These are phyloP conservation scores for Serinus canaria DNA, from an alignment of 2,113 vertebrate species.

Conservation along the genomic window DNA sequence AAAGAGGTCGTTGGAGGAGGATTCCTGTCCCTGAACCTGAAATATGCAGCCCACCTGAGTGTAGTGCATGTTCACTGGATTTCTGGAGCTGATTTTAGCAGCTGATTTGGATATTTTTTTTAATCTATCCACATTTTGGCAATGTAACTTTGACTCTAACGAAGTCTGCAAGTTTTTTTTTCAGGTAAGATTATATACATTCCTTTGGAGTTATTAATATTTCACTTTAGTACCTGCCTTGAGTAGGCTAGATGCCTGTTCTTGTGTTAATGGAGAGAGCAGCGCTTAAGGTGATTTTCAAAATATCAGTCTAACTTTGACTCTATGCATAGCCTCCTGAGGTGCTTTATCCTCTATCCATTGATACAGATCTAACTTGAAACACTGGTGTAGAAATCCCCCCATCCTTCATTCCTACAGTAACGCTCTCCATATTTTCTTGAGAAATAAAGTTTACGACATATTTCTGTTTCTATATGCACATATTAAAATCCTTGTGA, in stretches of 20 bases:
- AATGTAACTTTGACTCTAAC: neutral
- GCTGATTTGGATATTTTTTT: neutral
- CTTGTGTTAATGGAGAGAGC: neutral
- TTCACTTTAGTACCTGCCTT: neutral
- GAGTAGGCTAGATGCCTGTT: neutral
- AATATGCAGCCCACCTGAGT: fast-evolving
- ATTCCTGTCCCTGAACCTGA: neutral
- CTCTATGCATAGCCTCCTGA: neutral
- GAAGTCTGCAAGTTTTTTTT: neutral
- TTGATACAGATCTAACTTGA: neutral
- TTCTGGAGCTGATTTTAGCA: neutral
- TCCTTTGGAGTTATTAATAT: neutral
- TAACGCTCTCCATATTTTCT: neutral
- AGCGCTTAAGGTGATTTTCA: neutral
- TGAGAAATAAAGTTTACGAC: neutral
- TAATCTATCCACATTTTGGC: neutral
- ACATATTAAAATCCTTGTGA: neutral
- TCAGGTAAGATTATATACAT: neutral
- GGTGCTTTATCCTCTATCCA: neutral
- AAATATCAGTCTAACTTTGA: neutral
- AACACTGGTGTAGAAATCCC: neutral
- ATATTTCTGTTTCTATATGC: neutral
- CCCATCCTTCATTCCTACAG: neutral
- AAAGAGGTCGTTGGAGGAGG: neutral
- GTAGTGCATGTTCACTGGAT: fast-evolving